Evolutionary conservation across 2,113 vertebrate species (phyloP).

Genomic region (Gnathonemus echidnorhynchus): DNA sequence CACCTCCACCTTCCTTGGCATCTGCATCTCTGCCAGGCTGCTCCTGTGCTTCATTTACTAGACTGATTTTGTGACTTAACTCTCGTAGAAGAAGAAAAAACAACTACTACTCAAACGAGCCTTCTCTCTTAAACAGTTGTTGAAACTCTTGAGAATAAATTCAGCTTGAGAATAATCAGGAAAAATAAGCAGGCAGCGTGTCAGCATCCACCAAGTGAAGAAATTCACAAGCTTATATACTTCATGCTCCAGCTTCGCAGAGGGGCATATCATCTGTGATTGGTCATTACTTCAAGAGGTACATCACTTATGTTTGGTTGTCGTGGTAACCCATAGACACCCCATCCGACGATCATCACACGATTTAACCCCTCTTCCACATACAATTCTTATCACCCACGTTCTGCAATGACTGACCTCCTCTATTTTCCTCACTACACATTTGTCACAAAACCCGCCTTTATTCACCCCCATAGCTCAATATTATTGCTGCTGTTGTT

Average conservation of each 20-base stretch:
- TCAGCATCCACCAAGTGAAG: neutral
- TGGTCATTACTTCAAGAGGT: neutral
- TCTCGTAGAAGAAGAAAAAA: neutral
- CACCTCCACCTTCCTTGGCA: slow-evolving; percentile 27
- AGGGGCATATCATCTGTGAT: neutral
- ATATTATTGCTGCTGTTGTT: neutral
- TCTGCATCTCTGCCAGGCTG: slow-evolving; percentile 42
- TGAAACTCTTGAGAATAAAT: neutral
- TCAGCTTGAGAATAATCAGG: neutral
- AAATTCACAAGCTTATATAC: neutral
- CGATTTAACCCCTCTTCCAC: neutral
- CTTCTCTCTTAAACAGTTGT: neutral
- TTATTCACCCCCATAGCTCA: neutral
- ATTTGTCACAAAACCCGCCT: neutral
- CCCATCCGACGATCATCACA: neutral
- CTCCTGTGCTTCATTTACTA: slow-evolving; percentile 35
- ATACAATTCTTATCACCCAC: neutral
- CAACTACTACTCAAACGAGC: neutral
- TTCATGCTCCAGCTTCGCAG: neutral
- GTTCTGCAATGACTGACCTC: neutral
- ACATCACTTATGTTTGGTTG: neutral
- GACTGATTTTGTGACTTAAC: slow-evolving; percentile 57
- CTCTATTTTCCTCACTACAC: neutral
- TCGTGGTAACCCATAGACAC: neutral
- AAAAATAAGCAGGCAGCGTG: neutral